These are phyloP conservation scores for Cylas formicarius DNA, from an alignment of 1,140 invertebrate species.

Conservation along the genomic window DNA sequence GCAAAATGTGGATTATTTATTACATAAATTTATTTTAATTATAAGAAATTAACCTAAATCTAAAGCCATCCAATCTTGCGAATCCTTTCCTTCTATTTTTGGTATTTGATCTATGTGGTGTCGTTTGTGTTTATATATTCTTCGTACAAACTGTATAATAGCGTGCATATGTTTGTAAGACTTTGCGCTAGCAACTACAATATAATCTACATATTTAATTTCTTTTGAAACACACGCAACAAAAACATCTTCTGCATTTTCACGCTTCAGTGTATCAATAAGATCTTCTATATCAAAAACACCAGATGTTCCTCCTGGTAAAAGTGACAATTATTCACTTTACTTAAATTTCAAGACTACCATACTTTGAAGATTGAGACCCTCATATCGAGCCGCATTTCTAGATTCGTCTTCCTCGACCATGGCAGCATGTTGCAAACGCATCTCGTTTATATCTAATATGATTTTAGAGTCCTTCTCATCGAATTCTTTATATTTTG, in stretches of 20 bases:
- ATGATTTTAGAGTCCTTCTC: slow-evolving; percentile 28
- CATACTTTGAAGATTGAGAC: slow-evolving; percentile 31
- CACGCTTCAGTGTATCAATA: slow-evolving; percentile 64
- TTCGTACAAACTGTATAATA: slow-evolving; percentile 67
- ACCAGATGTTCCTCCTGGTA: slow-evolving; percentile 24
- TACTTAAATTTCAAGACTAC: slow-evolving; percentile 3
- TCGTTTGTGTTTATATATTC: slow-evolving; percentile 69
- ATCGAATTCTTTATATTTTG: no score
- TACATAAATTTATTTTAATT: no score
- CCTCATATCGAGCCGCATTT: slow-evolving; percentile 20
- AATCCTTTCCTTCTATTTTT: slow-evolving; percentile 67
- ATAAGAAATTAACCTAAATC: slow-evolving; percentile 71
- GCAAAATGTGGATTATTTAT: no score
- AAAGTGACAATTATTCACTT: neutral
- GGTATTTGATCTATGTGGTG: slow-evolving; percentile 58
- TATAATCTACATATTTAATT: slow-evolving; percentile 53
- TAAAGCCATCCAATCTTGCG: slow-evolving; percentile 77
- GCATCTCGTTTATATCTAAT: slow-evolving; percentile 28
- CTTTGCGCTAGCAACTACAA: slow-evolving; percentile 30
- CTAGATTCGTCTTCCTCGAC: slow-evolving; percentile 18
- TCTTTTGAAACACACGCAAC: slow-evolving; percentile 67
- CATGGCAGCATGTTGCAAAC: slow-evolving; percentile 23
- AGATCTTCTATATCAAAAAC: slow-evolving; percentile 64
- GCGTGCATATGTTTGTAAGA: slow-evolving; percentile 47
- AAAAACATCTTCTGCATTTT: slow-evolving; percentile 75